Percentiles rank a stretch among this genome's conserved stretches.
Conservation (phyloP, 1,140 invertebrate species). For the Drosophila sp. region DNA sequence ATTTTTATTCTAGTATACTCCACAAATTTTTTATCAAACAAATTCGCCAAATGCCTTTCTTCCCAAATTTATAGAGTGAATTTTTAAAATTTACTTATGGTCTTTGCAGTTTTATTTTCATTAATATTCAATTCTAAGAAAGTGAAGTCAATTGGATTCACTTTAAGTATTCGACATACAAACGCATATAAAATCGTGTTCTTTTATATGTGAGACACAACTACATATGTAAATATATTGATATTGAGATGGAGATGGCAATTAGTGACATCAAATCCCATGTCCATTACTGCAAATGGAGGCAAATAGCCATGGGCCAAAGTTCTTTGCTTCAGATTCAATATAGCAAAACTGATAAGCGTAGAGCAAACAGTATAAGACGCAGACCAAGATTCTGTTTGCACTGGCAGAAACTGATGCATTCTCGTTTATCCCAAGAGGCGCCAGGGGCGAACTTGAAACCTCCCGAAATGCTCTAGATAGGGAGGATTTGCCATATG, state of each 20-base stretch:
- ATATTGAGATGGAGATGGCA: slow-evolving; percentile 1
- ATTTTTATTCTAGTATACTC: too few relatives aligned
- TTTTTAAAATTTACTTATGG: too few relatives aligned
- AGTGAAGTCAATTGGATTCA: too few relatives aligned
- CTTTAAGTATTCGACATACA: too few relatives aligned
- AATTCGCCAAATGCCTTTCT: too few relatives aligned
- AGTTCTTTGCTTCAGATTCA: neutral
- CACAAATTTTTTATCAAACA: too few relatives aligned
- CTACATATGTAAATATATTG: neutral
- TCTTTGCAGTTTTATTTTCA: too few relatives aligned
- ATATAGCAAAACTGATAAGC: slow-evolving; percentile 6
- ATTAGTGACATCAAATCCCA: neutral
- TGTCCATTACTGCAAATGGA: neutral
- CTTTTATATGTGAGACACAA: too few relatives aligned
- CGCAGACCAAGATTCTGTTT: slow-evolving; percentile 22
- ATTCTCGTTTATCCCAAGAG: slow-evolving; percentile 45
- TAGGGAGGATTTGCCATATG: slow-evolving; percentile 24
- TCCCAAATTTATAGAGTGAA: too few relatives aligned
- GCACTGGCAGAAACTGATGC: slow-evolving; percentile 40
- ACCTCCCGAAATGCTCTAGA: neutral
- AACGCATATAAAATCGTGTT: too few relatives aligned
- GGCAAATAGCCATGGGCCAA: neutral
- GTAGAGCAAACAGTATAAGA: neutral
- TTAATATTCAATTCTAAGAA: too few relatives aligned
- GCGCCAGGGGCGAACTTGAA: slow-evolving; percentile 6